Conservation (phyloP, 2,113 vertebrate genomes). For the Merops nubicus region DNA sequence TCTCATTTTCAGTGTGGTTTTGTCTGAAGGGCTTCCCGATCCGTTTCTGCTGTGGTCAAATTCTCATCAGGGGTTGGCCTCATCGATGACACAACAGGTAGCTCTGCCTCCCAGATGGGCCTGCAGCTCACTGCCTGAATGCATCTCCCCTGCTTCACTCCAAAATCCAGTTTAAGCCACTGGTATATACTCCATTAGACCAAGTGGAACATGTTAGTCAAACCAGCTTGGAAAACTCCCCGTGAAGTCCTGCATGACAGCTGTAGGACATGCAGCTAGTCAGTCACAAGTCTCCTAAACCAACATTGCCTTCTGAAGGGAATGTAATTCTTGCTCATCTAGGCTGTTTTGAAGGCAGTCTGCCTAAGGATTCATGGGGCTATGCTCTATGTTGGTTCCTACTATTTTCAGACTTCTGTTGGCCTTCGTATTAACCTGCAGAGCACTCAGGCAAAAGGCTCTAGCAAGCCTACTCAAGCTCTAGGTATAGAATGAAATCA, state of each 20-base stretch:
- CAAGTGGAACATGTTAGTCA: background rate
- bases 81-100: background rate
- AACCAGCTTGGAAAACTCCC: background rate
- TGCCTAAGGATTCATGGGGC: background rate
- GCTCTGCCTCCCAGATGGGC: background rate
- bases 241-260: background rate
- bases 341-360: background rate
- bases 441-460: background rate
- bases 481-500: background rate
- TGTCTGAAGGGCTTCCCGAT: background rate
- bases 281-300: background rate
- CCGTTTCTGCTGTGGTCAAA: background rate
- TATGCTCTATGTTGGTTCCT: background rate
- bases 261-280: background rate
- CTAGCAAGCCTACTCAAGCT: background rate
- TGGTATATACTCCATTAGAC: background rate
- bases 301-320: background rate
- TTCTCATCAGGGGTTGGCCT: background rate
- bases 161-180: background rate
- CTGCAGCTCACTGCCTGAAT: rapidly evolving
- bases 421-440: background rate
- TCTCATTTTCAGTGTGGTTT: background rate
- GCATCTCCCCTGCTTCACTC: background rate
- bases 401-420: background rate
- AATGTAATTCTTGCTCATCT: background rate